Conservation (phyloP, 2,797 vertebrate species). For the Threskiornis aethiopicus region DNA sequence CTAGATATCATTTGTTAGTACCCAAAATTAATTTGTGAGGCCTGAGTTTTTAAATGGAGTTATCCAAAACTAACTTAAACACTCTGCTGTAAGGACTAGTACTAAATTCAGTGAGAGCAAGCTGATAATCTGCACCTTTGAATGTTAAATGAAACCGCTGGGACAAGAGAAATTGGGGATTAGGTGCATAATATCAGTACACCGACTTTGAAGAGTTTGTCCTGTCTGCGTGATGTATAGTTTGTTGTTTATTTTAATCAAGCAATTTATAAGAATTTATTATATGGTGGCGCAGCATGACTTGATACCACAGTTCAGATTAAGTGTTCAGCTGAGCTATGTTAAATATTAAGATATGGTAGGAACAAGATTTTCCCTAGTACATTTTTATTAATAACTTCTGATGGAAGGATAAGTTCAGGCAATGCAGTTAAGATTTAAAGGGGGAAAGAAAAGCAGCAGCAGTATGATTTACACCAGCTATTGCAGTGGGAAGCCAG, state of each 20-base stretch:
- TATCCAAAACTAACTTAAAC: not conserved
- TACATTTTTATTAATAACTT: not conserved
- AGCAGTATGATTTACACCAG: not conserved
- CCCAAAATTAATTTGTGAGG: not conserved
- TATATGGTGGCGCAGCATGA: not conserved
- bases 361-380: not conserved
- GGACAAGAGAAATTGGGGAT: not conserved
- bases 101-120: not conserved
- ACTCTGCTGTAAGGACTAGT: not conserved
- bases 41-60: not conserved
- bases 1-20: not conserved
- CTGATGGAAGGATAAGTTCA: conserved; percentile 18
- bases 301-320: not conserved
- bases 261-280: not conserved
- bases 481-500: not conserved
- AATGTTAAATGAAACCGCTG: not conserved
- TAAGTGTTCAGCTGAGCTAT: not conserved
- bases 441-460: not conserved
- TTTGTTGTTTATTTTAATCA: conserved; percentile 2
- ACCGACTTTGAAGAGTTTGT: not conserved
- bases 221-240: not conserved
- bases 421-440: not conserved
- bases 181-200: not conserved
- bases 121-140: not conserved
- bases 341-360: not conserved